Evolutionary conservation across 2,113 vertebrate genomes (phyloP).

Genomic region (Microtus ochrogaster): DNA sequence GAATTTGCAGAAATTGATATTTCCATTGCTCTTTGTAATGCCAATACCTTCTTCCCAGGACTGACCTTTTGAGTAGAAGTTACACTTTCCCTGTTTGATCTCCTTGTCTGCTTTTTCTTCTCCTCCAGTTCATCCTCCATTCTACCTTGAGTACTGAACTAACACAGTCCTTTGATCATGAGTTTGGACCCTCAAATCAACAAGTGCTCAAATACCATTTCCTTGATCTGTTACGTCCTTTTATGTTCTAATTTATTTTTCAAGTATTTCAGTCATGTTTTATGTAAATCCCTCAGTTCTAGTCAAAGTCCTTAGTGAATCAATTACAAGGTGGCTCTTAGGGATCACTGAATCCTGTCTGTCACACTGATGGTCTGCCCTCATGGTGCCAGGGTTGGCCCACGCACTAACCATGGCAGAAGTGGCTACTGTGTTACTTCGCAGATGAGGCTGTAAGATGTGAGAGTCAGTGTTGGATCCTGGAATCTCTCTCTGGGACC

Average conservation of each 20-base stretch:
- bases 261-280: conserved; percentile 10
- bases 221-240: neutral
- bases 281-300: neutral
- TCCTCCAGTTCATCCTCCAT: neutral
- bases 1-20: neutral
- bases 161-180: neutral
- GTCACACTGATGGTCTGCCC: neutral
- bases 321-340: neutral
- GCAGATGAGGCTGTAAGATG: neutral
- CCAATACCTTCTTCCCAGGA: neutral
- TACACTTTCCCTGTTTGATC: neutral
- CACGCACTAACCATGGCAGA: neutral
- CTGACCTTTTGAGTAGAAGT: neutral
- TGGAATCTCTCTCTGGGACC: neutral
- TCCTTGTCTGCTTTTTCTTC: neutral
- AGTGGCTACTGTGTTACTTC: neutral
- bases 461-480: neutral
- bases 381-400: neutral
- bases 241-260: neutral
- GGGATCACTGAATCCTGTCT: neutral
- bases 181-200: neutral
- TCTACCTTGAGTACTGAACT: neutral
- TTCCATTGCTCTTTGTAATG: neutral
- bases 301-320: neutral
- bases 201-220: neutral